A percentile compares a stretch with the other conserved stretches of the same genome.
phyloP scores from a whole-genome alignment of 2,113 vertebrate genomes.

The Potamarius usumacintae region DNA sequence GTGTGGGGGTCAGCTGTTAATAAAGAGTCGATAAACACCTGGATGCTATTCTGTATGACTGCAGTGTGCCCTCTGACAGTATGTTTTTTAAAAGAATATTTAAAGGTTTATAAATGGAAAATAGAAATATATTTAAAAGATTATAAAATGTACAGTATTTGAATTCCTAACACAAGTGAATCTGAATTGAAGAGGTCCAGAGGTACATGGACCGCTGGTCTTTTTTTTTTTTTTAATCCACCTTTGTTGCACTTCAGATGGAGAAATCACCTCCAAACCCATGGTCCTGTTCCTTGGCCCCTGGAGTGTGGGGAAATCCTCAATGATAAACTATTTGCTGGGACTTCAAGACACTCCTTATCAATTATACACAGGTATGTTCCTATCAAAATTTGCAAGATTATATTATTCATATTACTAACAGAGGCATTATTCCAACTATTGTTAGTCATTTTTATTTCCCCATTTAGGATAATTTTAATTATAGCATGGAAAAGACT shows the following conservation, averaged over 20 bases:
- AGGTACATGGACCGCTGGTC: not conserved
- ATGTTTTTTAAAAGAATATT: not conserved
- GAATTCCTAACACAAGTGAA: not conserved
- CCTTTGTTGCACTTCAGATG: slow-evolving; percentile 74
- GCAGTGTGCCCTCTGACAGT: not conserved
- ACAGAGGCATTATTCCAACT: not conserved
- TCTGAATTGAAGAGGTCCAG: not conserved
- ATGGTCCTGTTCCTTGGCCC: slow-evolving; percentile 98
- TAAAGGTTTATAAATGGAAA: not conserved
- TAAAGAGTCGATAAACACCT: not conserved
- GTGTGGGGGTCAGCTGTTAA: not conserved
- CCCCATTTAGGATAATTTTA: not conserved
- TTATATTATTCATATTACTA: not conserved
- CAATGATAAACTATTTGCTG: slow-evolving; percentile 98
- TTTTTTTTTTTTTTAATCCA: slow-evolving; percentile 32
- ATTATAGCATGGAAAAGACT: not conserved
- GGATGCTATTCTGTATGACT: not conserved
- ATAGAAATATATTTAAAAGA: not conserved
- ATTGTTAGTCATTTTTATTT: not conserved
- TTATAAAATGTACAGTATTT: not conserved
- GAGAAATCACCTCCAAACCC: slow-evolving; percentile 97
- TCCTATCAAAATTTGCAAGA: not conserved
- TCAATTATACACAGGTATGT: slow-evolving; percentile 95
- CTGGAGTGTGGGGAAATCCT: slow-evolving; percentile 98
- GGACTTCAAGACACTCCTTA: slow-evolving; percentile 88